phyloP scores from a whole-genome alignment of 2,797 vertebrate species.

The Anas capensis region DNA sequence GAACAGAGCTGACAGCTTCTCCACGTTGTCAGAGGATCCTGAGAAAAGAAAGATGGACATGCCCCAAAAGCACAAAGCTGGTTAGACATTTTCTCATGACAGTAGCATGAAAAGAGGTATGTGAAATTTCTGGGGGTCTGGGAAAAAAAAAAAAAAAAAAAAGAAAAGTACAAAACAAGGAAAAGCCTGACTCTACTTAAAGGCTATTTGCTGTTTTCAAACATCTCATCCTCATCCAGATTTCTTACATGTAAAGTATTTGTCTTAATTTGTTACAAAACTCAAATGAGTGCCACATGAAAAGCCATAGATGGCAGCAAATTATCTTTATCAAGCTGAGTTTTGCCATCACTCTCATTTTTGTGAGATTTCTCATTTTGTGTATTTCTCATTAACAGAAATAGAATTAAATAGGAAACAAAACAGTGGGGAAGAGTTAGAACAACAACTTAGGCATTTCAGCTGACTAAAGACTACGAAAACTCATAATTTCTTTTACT shows the following conservation, averaged over 20 bases:
- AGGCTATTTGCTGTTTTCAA: not conserved
- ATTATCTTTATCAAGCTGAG: not conserved
- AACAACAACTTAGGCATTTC: not conserved
- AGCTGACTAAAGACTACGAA: not conserved
- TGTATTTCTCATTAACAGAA: not conserved
- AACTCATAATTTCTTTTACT: not conserved
- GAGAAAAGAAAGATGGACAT: not conserved
- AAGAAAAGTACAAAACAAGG: not conserved
- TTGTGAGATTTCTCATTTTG: not conserved
- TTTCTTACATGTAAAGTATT: not conserved
- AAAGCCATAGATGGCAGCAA: slow-evolving; percentile 36
- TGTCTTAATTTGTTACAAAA: not conserved
- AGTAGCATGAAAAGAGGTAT: not conserved
- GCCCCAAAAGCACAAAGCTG: not conserved
- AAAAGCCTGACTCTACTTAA: not conserved
- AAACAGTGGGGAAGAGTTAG: not conserved
- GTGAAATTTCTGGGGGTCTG: not conserved
- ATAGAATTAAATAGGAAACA: not conserved
- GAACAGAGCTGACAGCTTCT: not conserved
- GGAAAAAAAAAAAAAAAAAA: not conserved
- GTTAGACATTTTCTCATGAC: not conserved
- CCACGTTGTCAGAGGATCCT: not conserved
- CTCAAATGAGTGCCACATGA: not conserved
- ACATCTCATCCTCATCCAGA: not conserved
- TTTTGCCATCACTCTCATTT: not conserved